Base-by-base conservation (phyloP, 23 tunicate species). In the Styela plicata region DNA sequence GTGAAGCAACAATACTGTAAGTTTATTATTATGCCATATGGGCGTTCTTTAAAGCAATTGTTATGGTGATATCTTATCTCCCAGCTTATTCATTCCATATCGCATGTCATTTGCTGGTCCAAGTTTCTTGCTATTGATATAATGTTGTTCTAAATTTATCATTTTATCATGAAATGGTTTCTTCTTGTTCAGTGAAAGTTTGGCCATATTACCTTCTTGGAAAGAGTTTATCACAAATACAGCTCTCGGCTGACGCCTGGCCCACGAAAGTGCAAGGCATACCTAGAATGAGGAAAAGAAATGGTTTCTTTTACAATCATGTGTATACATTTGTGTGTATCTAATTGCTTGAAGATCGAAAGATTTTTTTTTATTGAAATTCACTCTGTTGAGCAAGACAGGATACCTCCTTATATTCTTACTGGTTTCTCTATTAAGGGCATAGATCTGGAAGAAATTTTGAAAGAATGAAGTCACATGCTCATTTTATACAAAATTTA, bases 171-270 rank as follows among this genome's bases (percentile, higher is more conserved):
- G 83, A 74, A 79, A 87, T 13, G 97, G 97, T 52, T 83, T 80
- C 69, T 91, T 91, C 81, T 80, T 74, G 18, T 87, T 82, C n/a
- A 91, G 86, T 3, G 97, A 79, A 73, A 87, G 36, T 64, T 80
- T 91, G 36, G 80, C 77, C 88, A 83, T 87, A 36, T 80, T 80
- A 52, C 75, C 69, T 44, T 86, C 83, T 33, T 87, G 84, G 35
- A 87, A 91, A 1, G 97, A 91, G 66, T 91, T 91, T 28, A 91
- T 83, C 33, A 91, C 97, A 53, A 91, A 87, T 1, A 91, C 86
- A 1, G 97, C 97, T 32, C 97, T 69, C 2, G 97, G 97, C 33
- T 91, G 97, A 2, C 87, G 31, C 5, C 97, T 83, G 2, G 85
- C 68, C 97, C 97, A 91, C 2, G 91, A 79, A 52, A 91, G 52